Percentiles rank a stretch among this genome's conserved stretches.
phyloP scores from a whole-genome alignment of 2,797 vertebrate genomes.

The Lophius americanus region DNA sequence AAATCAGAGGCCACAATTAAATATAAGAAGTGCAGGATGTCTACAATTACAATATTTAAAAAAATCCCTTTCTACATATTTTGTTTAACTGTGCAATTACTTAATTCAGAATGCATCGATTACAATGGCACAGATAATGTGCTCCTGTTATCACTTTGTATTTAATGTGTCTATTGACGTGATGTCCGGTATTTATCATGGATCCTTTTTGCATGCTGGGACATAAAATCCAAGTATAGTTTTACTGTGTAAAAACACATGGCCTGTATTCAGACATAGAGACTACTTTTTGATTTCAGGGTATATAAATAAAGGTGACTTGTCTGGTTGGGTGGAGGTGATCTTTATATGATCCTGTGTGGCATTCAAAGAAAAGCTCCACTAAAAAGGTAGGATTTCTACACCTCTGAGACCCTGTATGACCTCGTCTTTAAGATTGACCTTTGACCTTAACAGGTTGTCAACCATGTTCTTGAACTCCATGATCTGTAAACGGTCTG shows the following conservation, averaged over 20 bases:
- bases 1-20: no score
- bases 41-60: no score
- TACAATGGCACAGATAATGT: no score
- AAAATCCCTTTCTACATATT: no score
- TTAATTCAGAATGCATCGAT: no score
- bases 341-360: not conserved
- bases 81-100: no score
- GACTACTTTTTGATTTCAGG: not conserved
- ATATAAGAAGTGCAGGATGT: no score
- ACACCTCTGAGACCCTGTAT: constrained; percentile 8
- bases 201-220: not conserved
- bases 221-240: not conserved
- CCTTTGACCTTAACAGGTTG: constrained; percentile 23
- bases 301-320: not conserved
- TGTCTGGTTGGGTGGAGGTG: not conserved
- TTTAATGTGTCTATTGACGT: not conserved
- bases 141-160: not conserved
- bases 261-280: not conserved
- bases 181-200: not conserved
- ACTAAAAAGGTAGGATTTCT: constrained; percentile 6
- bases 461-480: constrained; percentile 26
- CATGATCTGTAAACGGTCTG: constrained; percentile 6
- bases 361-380: not conserved
- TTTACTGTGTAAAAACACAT: not conserved
- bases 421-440: constrained; percentile 29